Base-by-base conservation (phyloP, 2,113 vertebrate genomes). In the Microcebus ravelobensis region DNA sequence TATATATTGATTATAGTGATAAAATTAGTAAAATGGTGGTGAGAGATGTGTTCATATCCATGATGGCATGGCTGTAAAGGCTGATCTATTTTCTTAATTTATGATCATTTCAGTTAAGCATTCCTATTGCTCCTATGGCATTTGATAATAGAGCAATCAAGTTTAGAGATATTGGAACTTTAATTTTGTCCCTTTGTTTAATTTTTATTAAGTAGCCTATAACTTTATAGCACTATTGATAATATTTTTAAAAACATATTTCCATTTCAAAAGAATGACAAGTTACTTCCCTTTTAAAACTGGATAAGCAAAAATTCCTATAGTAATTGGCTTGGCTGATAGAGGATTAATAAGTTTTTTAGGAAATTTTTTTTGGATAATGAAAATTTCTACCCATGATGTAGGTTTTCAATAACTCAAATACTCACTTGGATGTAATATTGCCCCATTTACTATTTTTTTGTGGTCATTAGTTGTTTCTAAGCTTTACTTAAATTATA, bases 341-440 rank as follows among this genome's bases (percentile, higher is more conserved):
- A 80, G 36, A 96, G 36, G 21, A 5, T 3, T 90, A 84, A 83
- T 65, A 87, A n/a, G 4, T 77, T 96, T 87, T 79, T 90, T 73
- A 25, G 21, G 27, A 77, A 93, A 76, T 21, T 21, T 29, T 27
- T 71, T 79, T 89, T 73, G 39, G 36, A 76, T 80, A 94, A 84
- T 25, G 11, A 80, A 15, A 90, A 70, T 93, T 83, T 89, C 39
- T 23, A 70, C 2, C n/a, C 6, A 74, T 0, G 1, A 67, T 5
- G 73, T 55, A 61, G 36, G 61, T 86, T 92, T 97, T 88, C 15
- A 92, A 34, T 84, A 87, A 50, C 11, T n/a, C n/a, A n/a, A n/a
- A 14, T 31, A 45, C 42, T 50, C 42, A 73, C 42, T 52, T 20
- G 17, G 6, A 52, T 1, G 36, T 10, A 63, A n/a, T 71, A 74